Percentiles rank a stretch among this genome's conserved stretches.
Evolutionary conservation across 2,113 vertebrate species (phyloP).

Genomic region (Corvus moneduloides): DNA sequence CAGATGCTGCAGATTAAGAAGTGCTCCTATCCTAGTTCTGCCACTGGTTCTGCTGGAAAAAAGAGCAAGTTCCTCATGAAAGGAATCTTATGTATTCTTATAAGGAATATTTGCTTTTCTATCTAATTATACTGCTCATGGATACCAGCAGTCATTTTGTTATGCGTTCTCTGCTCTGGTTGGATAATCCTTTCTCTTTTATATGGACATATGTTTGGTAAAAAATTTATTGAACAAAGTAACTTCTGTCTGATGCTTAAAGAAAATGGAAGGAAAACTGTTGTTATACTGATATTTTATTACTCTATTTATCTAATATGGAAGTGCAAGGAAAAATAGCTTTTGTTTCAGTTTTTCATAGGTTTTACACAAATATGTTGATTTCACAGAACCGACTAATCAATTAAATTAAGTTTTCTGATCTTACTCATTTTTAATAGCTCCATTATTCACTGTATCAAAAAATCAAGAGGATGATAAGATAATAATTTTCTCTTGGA

Average conservation of each 20-base stretch:
- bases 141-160: not conserved
- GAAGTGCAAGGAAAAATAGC: not conserved
- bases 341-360: conserved; percentile 21
- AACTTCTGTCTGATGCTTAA: not conserved
- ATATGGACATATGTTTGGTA: not conserved
- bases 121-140: not conserved
- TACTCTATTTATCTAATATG: not conserved
- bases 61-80: not conserved
- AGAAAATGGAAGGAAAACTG: not conserved
- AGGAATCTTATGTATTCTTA: not conserved
- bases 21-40: not conserved
- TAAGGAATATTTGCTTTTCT: not conserved
- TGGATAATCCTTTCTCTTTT: not conserved
- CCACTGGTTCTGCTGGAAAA: not conserved
- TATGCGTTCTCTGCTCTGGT: not conserved
- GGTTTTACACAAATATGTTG: conserved; percentile 14
- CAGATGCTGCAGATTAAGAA: not conserved
- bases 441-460: conserved; percentile 51
- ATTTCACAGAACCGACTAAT: conserved; percentile 35
- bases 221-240: not conserved
- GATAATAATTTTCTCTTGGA: conserved; percentile 53
- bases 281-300: not conserved
- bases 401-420: conserved; percentile 45
- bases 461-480: conserved; percentile 35
- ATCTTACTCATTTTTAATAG: conserved; percentile 51